phyloP scores from a whole-genome alignment of 2,113 vertebrate genomes.

The Xiphias gladius region DNA sequence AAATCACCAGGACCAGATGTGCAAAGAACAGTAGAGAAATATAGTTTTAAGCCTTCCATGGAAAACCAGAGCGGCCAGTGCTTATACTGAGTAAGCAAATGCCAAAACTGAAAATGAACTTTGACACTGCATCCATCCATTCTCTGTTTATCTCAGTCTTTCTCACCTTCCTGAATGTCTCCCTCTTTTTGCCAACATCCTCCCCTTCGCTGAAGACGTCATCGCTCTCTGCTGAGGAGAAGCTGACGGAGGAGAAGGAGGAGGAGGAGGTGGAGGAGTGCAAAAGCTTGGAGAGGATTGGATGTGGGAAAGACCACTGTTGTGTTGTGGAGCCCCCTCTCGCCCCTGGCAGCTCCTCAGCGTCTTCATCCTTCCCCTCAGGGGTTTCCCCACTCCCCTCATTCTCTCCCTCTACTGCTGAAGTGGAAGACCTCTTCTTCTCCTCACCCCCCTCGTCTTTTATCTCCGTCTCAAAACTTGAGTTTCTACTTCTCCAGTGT shows the following conservation, averaged over 20 bases:
- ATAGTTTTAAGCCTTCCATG: constrained; percentile 33
- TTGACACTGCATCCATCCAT: background rate
- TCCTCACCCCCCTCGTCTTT: constrained; percentile 27
- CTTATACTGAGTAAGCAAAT: background rate
- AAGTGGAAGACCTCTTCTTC: background rate
- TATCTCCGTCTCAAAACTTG: constrained; percentile 20
- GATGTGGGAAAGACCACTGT: constrained; percentile 57
- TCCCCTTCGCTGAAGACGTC: constrained; percentile 87
- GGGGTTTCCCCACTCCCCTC: constrained; percentile 16
- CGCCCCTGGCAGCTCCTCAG: background rate
- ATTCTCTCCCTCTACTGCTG: constrained; percentile 36
- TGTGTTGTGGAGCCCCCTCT: constrained; percentile 12
- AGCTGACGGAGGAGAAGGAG: constrained; percentile 82
- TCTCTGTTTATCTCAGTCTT: background rate
- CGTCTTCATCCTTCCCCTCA: constrained; percentile 16
- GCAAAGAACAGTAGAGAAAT: constrained; percentile 64
- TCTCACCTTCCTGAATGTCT: constrained; percentile 82
- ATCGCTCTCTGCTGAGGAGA: constrained; percentile 85
- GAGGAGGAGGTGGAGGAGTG: constrained; percentile 81
- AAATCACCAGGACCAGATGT: constrained; percentile 71
- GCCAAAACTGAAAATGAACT: background rate
- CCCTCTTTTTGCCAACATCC: constrained; percentile 70
- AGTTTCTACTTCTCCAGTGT: constrained; percentile 34
- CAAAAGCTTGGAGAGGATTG: constrained; percentile 76
- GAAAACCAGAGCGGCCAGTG: constrained; percentile 27